Evolutionary conservation across 23 tunicate species (phyloP), one percentile per base, ranked within the genome.

Genomic region (Diplosoma virens): DNA sequence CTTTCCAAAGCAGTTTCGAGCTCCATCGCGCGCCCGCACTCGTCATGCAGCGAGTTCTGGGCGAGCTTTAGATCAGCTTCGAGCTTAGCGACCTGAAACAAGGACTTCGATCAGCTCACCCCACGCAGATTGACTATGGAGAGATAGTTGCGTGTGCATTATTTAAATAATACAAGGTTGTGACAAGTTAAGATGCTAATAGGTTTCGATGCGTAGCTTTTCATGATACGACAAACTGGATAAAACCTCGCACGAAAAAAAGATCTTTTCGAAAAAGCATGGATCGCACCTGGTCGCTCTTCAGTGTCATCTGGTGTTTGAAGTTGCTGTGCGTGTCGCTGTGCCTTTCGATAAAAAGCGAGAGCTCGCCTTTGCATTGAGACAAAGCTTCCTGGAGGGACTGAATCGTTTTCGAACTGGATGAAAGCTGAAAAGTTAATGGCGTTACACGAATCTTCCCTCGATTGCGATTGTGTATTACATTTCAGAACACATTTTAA

Each of bases 291-390:
- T 86, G 85, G 37, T 56, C 76, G 65, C 36, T 23, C 35, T 86
- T 86, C 16, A 79, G 27, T 17, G 80, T 31, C 54, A 86, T 48
- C 31, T 73, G 81, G 48, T 86, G 77, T 55, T 86, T 50, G 41
- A 81, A 87, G 34, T 76, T 69, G 41, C 46, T 59, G 26, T 77
- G 79, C 1, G 94, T 30, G 67, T 41, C 79, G 32, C 81, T 65
- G 2, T 81, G 82, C 76, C 66, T 85, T 16, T 69, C 79, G 33
- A 87, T 78, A 37, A 81, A 58, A 27, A 17, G 18, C 16, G 67
- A 17, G 20, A 87, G 25, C 55, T 87, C 94, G 25, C 17, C 30
- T 59, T 81, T 87, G 54, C 86, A 87, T 46, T 87, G 79, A 0
- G 46, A 35, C 18, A 87, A 56, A 41, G 94, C 69, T 36, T 33